Evolutionary conservation across 2,888 invertebrate species (phyloP), one percentile per base, ranked within the genome.

Genomic region (Patella ulyssiponensis): DNA sequence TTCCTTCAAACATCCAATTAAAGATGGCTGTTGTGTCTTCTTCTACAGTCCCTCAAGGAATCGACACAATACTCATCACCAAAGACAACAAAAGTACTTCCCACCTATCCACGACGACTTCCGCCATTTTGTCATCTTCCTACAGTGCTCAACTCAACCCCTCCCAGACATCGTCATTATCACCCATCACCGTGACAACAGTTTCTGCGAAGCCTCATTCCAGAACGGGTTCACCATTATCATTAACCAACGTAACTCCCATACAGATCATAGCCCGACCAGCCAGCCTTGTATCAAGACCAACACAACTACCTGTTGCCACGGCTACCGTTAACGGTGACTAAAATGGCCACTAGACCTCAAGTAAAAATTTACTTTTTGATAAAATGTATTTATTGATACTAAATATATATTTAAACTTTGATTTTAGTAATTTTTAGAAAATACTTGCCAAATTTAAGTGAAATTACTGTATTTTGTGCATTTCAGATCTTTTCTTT

Each of bases 1-100:
- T 64, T 64, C 64, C 64, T 64, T 64, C 64, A 20, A 64, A 64
- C 23, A 64, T 64, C 12, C 64, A 64, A 23, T 64, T 64, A 64
- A 64, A 64, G 64, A 64, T 64, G 64, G 64, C 64, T 3, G 64
- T 64, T 5, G 64, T 64, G 64, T 64, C 64, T 23, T 64, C 64
- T 64, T 11, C 64, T 23, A 11, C 64, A 23, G 23, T 23, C 14
- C 64, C 64, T 12, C 20, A 20, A 23, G 64, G 64, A 12, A 23
- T 64, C 12, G 64, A 64, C 23, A 64, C 64, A 23, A 64, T 64
- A 23, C 23, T 64, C 20, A 64, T 64, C 64, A 64, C 64, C 64
- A 64, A 64, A 64, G 23, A 64, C 23, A 44, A 44, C 9, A 44
- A 44, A 44, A 44, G 44, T 44, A 64, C 20, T 64, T 64, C 64